Base-by-base conservation (phyloP, 37 sponge, comb jelly and placozoan genomes). In the Chondrilla cf. caribensis region DNA sequence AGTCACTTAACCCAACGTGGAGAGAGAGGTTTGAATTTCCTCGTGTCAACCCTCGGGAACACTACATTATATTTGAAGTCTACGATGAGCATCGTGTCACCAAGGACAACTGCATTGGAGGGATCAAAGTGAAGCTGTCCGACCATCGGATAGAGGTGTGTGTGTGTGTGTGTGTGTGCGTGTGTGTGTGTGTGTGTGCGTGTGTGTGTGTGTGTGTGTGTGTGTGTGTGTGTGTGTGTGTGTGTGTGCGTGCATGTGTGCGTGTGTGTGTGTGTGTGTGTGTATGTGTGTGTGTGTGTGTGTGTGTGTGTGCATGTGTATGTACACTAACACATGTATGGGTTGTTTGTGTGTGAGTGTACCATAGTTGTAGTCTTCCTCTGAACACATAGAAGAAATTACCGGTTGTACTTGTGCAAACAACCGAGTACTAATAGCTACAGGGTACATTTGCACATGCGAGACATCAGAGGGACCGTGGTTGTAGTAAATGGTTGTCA, bases 1-100 rank as follows among this genome's bases (percentile, higher is more conserved):
- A 94, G 94, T 89, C 90, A 0, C 58, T 87, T 28, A 85, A 83
- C 31, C 94, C 94, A 40, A 76, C 79, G 47, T 94, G 94, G 94
- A 90, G 85, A 44, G 89, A 89, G 65, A 65, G 32, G 29, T 79
- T 94, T 70, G 81, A 81, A 57, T 94, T 94, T 37, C 71, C 71
- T 8, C 40, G 39, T 14, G 80, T 90, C 18, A 87, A 70, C 37
- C 65, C 60, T 11, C 25, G 9, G 0, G 51, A 90, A 0, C 77
- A 86, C 57, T 55, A 70, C 38, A 55, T 93, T 21, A 28, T 85
- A 38, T 58, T 93, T 58, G 94, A 93, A 44, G 94, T 93, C 42
- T 93, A 84, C 59, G 94, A 93, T 72, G 88, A 86, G 71, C 71
- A 70, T 37, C 37, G 71, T 38, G 71, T 70, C 5, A 70, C 39